Conservation (phyloP, 2,797 vertebrate genomes). For the Sebastes hubbsi region DNA sequence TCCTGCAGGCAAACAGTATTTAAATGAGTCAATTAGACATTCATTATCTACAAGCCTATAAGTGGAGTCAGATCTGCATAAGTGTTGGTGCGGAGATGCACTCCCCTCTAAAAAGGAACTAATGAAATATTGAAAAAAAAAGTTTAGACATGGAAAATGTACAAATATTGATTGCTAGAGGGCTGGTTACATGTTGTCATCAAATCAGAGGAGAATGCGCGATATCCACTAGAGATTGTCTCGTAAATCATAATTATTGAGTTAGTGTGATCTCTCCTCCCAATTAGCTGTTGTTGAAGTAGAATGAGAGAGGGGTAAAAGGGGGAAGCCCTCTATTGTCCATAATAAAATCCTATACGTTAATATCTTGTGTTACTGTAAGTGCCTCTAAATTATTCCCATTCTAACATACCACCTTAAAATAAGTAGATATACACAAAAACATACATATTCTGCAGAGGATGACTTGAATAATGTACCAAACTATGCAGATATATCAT, state of each 20-base stretch:
- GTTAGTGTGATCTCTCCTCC: slow-evolving; percentile 85
- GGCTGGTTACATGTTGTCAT: slow-evolving; percentile 73
- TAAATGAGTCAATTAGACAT: slow-evolving; percentile 99
- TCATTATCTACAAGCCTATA: slow-evolving; percentile 93
- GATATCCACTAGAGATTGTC: slow-evolving; percentile 80
- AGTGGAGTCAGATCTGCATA: slow-evolving; percentile 79
- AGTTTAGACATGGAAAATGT: slow-evolving; percentile 78
- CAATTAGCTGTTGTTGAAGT: slow-evolving; percentile 86
- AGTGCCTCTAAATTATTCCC: slow-evolving; percentile 31
- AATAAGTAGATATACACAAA: slow-evolving; percentile 46
- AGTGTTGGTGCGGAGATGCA: slow-evolving; percentile 77
- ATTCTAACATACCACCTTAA: slow-evolving; percentile 48
- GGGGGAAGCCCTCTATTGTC: slow-evolving; percentile 35
- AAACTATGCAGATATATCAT: slow-evolving; percentile 81
- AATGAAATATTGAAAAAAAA: slow-evolving; percentile 88
- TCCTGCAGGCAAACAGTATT: slow-evolving; percentile 99
- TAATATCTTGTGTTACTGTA: slow-evolving; percentile 7
- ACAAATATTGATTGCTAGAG: slow-evolving; percentile 77
- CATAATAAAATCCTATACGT: slow-evolving; percentile 12
- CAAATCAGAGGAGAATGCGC: slow-evolving; percentile 78
- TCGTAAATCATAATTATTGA: slow-evolving; percentile 93
- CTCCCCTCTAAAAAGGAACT: slow-evolving; percentile 82
- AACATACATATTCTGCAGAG: slow-evolving; percentile 64
- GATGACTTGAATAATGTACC: slow-evolving; percentile 78
- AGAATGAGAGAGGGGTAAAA: slow-evolving; percentile 39